A percentile compares a stretch with the other conserved stretches of the same genome.
Conservation (phyloP, 1,140 invertebrate genomes). For the Drosophila arizonae region DNA sequence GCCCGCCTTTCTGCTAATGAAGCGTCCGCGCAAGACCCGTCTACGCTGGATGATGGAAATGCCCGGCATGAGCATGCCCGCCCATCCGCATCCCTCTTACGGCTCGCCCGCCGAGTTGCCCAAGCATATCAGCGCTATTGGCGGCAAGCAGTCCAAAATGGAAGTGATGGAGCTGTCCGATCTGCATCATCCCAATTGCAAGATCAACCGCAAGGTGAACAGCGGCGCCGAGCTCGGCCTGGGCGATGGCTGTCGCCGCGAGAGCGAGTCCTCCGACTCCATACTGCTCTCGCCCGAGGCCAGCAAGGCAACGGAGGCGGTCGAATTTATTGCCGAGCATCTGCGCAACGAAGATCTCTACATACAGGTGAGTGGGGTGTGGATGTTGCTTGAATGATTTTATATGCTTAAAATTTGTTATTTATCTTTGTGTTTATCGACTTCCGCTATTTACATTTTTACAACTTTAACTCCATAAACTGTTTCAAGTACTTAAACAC, state of each 20-base stretch:
- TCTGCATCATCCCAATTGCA: constrained; percentile 97
- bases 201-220: constrained; percentile 93
- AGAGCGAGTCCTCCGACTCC: constrained; percentile 95
- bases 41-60: constrained; percentile 99
- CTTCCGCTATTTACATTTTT: too few relatives aligned
- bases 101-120: constrained; percentile 91
- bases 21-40: constrained; percentile 94
- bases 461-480: too few relatives aligned
- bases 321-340: constrained; percentile 99
- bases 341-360: constrained; percentile 98
- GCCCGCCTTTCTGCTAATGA: constrained; percentile 94
- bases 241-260: constrained; percentile 87
- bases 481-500: too few relatives aligned
- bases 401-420: too few relatives aligned
- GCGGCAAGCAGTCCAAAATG: constrained; percentile 89
- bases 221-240: constrained; percentile 87
- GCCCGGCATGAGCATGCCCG: constrained; percentile 92
- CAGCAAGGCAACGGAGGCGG: constrained; percentile 97
- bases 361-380: constrained; percentile 89
- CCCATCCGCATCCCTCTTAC: constrained; percentile 88
- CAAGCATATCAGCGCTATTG: constrained; percentile 88
- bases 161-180: constrained; percentile 97
- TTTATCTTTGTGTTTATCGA: too few relatives aligned
- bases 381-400: not conserved
- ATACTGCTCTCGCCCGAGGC: constrained; percentile 95